Evolutionary conservation across 2,888 invertebrate genomes (phyloP).

Genomic region (Aphidius colemani): DNA sequence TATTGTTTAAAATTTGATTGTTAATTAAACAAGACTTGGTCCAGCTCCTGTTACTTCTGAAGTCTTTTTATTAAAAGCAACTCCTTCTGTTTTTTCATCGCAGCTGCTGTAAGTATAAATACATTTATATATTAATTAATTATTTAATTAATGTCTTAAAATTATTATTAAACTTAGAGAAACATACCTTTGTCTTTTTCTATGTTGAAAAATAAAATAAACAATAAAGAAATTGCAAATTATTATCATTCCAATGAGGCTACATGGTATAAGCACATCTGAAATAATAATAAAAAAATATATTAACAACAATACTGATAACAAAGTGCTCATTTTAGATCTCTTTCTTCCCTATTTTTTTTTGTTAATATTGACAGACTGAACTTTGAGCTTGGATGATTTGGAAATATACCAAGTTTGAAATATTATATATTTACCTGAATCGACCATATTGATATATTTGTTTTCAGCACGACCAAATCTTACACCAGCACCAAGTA

Average conservation of each 20-base stretch:
- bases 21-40: not conserved
- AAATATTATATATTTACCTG: not conserved
- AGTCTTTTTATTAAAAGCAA: not conserved
- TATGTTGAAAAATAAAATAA: constrained; percentile 74
- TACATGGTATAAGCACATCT: constrained; percentile 73
- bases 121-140: not conserved
- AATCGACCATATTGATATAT: constrained; percentile 37
- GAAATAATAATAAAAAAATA: constrained; percentile 47
- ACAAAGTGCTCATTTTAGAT: no score
- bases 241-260: constrained; percentile 73
- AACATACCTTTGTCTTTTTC: constrained; percentile 65
- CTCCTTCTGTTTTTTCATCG: not conserved
- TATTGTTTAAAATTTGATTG: constrained; percentile 8
- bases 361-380: constrained; percentile 2
- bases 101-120: not conserved
- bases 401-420: no score
- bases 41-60: constrained; percentile 1
- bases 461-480: constrained; percentile 51
- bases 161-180: constrained; percentile 1
- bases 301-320: no score
- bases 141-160: not conserved
- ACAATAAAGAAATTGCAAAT: constrained; percentile 75
- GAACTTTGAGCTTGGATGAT: constrained; percentile 14
- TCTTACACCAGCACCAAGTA: constrained; percentile 45
- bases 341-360: no score